Percentiles rank a stretch among this genome's conserved stretches.
phyloP scores from a whole-genome alignment of 2,888 invertebrate genomes.

The Ditula angustiorana region DNA sequence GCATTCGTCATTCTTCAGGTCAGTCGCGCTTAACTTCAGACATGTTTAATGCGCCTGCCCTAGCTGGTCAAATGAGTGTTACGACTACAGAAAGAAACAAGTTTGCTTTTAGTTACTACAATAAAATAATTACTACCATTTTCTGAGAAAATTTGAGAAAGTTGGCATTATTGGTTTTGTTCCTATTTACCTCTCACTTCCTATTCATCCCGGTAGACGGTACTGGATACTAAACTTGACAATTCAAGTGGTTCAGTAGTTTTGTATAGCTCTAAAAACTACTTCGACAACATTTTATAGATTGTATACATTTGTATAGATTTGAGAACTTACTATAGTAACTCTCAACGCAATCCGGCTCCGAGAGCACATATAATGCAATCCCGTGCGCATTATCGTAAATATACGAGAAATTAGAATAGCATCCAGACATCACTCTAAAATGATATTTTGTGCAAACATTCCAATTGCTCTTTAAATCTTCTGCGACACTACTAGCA shows the following conservation, averaged over 20 bases:
- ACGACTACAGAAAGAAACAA: no score
- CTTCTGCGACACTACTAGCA: not conserved
- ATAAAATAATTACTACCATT: no score
- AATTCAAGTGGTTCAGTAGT: not conserved
- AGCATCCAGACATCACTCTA: constrained; percentile 31
- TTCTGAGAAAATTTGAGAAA: no score
- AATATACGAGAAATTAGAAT: constrained; percentile 23
- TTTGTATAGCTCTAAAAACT: not conserved
- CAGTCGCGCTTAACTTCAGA: no score
- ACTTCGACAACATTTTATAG: not conserved
- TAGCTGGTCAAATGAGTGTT: no score
- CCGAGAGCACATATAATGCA: not conserved
- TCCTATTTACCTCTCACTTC: no score
- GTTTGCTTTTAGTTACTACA: no score
- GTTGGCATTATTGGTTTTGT: no score
- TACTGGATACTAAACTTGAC: no score
- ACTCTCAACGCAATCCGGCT: constrained; percentile 25
- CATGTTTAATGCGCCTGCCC: no score
- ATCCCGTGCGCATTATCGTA: constrained; percentile 15
- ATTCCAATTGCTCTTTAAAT: not conserved
- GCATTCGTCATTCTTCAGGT: no score
- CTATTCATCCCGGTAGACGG: no score
- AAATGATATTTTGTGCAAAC: constrained; percentile 7
- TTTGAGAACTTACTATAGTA: constrained; percentile 29
- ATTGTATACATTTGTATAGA: not conserved